Evolutionary conservation across 1,140 invertebrate species (phyloP).

Genomic region (Drosophila tropicalis): DNA sequence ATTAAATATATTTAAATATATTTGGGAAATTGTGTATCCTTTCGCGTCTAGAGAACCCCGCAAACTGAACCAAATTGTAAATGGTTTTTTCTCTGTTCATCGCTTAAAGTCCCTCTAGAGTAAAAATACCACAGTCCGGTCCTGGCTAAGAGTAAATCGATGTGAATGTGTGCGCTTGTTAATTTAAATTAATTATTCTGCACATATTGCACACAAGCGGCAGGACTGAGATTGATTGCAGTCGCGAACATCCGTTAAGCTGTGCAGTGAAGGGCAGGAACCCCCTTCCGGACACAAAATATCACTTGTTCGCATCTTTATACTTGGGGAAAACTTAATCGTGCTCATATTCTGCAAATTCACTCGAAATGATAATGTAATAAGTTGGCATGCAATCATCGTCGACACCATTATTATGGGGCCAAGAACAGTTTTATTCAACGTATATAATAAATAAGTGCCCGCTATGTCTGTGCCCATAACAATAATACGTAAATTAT

Average conservation of each 20-base stretch:
- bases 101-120: too few relatives aligned
- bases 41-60: too few relatives aligned
- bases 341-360: background rate
- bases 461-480: conserved; percentile 50
- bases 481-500: conserved; percentile 71
- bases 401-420: background rate
- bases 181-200: conserved; percentile 79
- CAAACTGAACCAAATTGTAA: too few relatives aligned
- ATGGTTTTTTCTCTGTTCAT: too few relatives aligned
- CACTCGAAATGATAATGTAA: background rate
- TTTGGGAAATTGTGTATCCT: too few relatives aligned
- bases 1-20: too few relatives aligned
- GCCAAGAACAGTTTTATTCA: background rate
- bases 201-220: conserved; percentile 61
- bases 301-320: background rate
- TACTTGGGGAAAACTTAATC: too few relatives aligned
- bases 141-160: background rate
- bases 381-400: background rate
- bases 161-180: conserved; percentile 50
- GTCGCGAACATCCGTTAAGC: conserved; percentile 22
- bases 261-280: background rate
- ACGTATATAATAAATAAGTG: conserved; percentile 57
- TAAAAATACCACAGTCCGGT: background rate
- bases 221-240: conserved; percentile 73
- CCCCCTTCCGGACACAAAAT: background rate